These are phyloP conservation scores for Anhinga anhinga DNA, from an alignment of 2,113 vertebrate species.

Conservation along the genomic window DNA sequence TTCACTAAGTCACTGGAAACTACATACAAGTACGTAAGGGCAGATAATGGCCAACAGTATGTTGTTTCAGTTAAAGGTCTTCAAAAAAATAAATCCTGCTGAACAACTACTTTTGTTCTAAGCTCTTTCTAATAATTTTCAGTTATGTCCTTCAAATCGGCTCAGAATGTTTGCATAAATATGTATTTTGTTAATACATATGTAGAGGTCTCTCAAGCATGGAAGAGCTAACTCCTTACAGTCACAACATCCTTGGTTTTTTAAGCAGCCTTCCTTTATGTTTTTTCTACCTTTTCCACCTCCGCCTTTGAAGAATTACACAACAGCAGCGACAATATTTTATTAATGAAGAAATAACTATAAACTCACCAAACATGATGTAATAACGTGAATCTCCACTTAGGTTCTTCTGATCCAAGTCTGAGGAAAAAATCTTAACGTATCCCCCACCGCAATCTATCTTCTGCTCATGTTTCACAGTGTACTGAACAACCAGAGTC, in stretches of 20 bases:
- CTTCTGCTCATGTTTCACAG: slow-evolving; percentile 89
- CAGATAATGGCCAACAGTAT: background rate
- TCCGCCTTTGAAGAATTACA: background rate
- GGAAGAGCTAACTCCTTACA: background rate
- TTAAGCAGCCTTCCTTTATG: background rate
- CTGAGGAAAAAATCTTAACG: slow-evolving; percentile 82
- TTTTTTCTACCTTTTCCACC: background rate
- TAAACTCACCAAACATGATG: slow-evolving; percentile 86
- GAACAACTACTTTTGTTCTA: background rate
- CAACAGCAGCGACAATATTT: background rate
- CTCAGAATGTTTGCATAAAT: background rate
- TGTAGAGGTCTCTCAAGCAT: background rate
- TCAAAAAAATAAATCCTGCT: background rate
- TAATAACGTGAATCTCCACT: slow-evolving; percentile 82
- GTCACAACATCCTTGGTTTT: background rate
- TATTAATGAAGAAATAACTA: background rate
- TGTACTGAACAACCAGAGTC: slow-evolving; percentile 83
- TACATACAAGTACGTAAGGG: background rate
- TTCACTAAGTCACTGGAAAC: background rate
- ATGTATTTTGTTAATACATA: background rate
- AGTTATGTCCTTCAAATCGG: background rate
- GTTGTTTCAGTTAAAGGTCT: background rate
- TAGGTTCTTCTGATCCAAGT: slow-evolving; percentile 80
- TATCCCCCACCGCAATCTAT: slow-evolving; percentile 90
- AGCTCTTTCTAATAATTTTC: background rate